Conservation (phyloP, 2,888 invertebrate species). For the Disparrhopalites patrizii region DNA sequence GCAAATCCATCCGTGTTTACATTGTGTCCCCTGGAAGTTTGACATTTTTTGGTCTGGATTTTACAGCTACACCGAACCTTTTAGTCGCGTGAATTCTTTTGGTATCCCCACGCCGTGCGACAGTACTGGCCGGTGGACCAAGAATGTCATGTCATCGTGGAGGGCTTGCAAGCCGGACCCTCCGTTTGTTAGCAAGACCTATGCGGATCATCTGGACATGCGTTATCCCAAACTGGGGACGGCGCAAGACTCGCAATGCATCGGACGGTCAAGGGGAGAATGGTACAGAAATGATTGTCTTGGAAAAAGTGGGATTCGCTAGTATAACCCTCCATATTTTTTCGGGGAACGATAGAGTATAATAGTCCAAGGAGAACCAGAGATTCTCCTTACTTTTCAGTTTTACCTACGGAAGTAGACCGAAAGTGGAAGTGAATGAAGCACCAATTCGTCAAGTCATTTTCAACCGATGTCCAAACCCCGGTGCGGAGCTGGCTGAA, state of each 20-base stretch:
- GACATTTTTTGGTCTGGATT: neutral
- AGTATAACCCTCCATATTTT: too few relatives aligned
- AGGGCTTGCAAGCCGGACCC: conserved; percentile 38
- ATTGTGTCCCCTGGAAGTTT: neutral
- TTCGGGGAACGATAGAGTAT: too few relatives aligned
- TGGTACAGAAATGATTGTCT: conserved; percentile 16
- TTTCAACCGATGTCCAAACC: conserved; percentile 45
- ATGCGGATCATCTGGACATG: conserved; percentile 45
- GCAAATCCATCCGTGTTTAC: neutral
- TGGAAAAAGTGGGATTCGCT: too few relatives aligned
- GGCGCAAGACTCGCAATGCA: conserved; percentile 36
- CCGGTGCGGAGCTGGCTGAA: conserved; percentile 33
- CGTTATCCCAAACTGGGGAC: conserved; percentile 41
- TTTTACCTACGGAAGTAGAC: conserved; percentile 34
- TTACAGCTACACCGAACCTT: conserved; percentile 33
- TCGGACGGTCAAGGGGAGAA: conserved; percentile 17
- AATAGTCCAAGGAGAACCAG: too few relatives aligned
- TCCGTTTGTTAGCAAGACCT: conserved; percentile 39
- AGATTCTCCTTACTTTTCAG: conserved; percentile 12
- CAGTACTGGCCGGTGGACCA: conserved; percentile 36
- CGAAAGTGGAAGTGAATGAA: conserved; percentile 26
- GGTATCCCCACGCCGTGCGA: conserved; percentile 43
- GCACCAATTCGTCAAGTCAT: conserved; percentile 41
- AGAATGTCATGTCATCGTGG: conserved; percentile 41
- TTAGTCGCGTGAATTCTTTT: conserved; percentile 37